Conservation (phyloP, 2,113 vertebrate genomes). For the crab-eating macaque (Macaca fascicularis) region T2T-MFA8v1.1 NC_088386.1:7251501-7252000, state of each 20-base stretch:
- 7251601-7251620: background rate
- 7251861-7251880: background rate
- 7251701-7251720: background rate
- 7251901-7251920: background rate
- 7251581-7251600: background rate
- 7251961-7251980: background rate
- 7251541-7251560: background rate
- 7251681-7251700: background rate
- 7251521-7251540: background rate
- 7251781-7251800: background rate
- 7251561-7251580: background rate
- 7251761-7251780: background rate
- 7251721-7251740: background rate
- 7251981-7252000: background rate
- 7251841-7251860: rapidly evolving
- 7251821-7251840: background rate
- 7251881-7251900: background rate
- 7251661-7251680: background rate
- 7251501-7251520: background rate
- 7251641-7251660: background rate
- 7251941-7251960: too few relatives aligned
- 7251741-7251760: background rate
- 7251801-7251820: background rate
- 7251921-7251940: background rate
- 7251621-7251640: background rate